These are phyloP conservation scores for Sebastiscus albofasciatus DNA, from an alignment of 2,797 vertebrate species.

Conservation along the genomic window DNA sequence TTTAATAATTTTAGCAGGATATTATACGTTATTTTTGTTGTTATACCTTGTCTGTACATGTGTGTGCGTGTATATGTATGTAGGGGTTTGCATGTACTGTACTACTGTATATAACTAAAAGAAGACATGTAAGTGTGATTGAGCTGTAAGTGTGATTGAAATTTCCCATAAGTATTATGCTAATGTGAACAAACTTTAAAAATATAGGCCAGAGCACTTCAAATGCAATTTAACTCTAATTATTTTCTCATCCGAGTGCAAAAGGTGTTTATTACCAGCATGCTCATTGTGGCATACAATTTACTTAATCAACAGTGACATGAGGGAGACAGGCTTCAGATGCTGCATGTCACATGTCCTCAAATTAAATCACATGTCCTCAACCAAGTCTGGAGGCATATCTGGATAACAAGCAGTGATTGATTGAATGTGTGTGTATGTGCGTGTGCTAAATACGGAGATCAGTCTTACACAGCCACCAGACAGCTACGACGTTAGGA, in stretches of 20 bases:
- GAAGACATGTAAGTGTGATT: background rate
- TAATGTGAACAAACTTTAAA: background rate
- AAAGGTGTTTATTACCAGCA: constrained; percentile 12
- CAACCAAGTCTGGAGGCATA: constrained; percentile 38
- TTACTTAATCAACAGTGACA: constrained; percentile 20
- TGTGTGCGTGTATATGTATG: too few species aligned
- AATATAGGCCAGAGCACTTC: background rate
- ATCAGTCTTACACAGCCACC: background rate
- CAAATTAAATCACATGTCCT: constrained; percentile 39
- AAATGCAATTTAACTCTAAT: constrained; percentile 9
- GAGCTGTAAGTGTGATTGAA: background rate
- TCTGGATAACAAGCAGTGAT: constrained; percentile 34
- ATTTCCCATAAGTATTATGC: background rate
- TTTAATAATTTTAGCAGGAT: too few species aligned
- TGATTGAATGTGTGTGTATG: constrained; percentile 21
- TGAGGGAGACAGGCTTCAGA: constrained; percentile 35
- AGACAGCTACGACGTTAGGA: constrained; percentile 2
- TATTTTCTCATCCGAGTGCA: background rate
- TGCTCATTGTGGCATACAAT: background rate
- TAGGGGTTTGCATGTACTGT: too few species aligned
- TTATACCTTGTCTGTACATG: too few species aligned
- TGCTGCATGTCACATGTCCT: constrained; percentile 26
- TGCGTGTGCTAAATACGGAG: constrained; percentile 17
- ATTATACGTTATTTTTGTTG: too few species aligned
- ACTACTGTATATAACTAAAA: too few species aligned